phyloP scores from a whole-genome alignment of 2,113 vertebrate species.

The Chionodraco myersi region DNA sequence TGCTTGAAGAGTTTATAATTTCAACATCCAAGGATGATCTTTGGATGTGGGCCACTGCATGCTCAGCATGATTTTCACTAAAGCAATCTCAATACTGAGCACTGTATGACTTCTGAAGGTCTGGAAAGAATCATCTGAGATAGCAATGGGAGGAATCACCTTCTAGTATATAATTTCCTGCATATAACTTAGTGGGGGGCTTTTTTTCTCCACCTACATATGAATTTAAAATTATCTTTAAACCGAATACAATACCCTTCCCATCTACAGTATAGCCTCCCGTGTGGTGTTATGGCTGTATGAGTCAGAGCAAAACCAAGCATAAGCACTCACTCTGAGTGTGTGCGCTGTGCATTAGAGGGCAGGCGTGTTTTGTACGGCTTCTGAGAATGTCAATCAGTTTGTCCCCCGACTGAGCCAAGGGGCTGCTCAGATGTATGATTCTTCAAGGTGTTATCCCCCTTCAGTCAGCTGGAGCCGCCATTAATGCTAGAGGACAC shows the following conservation, averaged over 20 bases:
- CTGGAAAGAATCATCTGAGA: slow-evolving; percentile 35
- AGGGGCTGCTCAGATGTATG: slow-evolving; percentile 69
- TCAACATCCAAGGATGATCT: slow-evolving; percentile 60
- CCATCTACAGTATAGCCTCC: neutral
- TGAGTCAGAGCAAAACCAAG: slow-evolving; percentile 40
- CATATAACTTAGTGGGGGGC: neutral
- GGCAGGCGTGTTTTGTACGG: slow-evolving; percentile 59
- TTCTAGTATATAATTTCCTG: slow-evolving; percentile 15
- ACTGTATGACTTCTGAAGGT: slow-evolving; percentile 27
- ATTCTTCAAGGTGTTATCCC: slow-evolving; percentile 80
- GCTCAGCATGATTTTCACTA: slow-evolving; percentile 61
- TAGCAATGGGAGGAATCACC: slow-evolving; percentile 12
- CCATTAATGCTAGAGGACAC: slow-evolving; percentile 80
- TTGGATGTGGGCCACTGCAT: slow-evolving; percentile 59
- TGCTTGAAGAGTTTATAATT: slow-evolving; percentile 68
- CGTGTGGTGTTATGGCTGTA: slow-evolving; percentile 26
- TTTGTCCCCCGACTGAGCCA: slow-evolving; percentile 56
- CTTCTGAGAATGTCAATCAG: slow-evolving; percentile 74
- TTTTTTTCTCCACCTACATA: neutral
- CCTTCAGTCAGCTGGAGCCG: slow-evolving; percentile 71
- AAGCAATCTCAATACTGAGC: slow-evolving; percentile 37
- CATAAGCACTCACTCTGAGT: slow-evolving; percentile 31
- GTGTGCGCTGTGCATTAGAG: slow-evolving; percentile 50
- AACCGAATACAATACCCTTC: slow-evolving; percentile 5
- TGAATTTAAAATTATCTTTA: slow-evolving; percentile 1